Evolutionary conservation across 1,140 invertebrate genomes (phyloP).

Genomic region (Zelostemma sp.): DNA sequence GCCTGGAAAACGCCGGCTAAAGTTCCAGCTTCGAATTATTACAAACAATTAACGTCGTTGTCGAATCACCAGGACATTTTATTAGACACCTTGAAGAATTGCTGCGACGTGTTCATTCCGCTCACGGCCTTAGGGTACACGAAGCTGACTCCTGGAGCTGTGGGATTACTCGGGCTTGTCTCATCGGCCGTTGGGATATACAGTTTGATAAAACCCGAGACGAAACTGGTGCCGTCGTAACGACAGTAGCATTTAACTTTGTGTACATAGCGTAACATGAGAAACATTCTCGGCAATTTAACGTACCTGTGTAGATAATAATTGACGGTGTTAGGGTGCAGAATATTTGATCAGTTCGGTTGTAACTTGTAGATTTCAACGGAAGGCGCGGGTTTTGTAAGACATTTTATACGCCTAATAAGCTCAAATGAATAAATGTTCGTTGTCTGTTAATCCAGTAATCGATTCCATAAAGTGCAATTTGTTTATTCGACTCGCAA

Average conservation of each 20-base stretch:
- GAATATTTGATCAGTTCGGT: no score
- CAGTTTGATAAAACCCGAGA: slow-evolving; percentile 78
- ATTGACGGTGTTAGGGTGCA: no score
- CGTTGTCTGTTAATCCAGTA: no score
- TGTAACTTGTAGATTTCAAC: no score
- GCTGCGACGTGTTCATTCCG: slow-evolving; percentile 88
- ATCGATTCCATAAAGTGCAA: no score
- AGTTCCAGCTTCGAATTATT: slow-evolving; percentile 39
- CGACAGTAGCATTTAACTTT: no score
- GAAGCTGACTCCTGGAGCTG: slow-evolving; percentile 79
- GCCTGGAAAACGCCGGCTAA: slow-evolving; percentile 26
- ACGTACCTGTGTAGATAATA: no score
- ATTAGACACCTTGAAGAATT: slow-evolving; percentile 86
- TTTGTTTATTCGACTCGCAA: no score
- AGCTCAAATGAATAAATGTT: background rate
- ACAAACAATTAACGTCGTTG: slow-evolving; percentile 62
- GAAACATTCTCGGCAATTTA: no score
- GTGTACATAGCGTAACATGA: background rate
- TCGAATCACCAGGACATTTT: slow-evolving; percentile 77
- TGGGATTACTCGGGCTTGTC: slow-evolving; percentile 83
- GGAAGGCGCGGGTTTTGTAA: no score
- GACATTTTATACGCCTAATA: no score
- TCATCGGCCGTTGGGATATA: slow-evolving; percentile 83
- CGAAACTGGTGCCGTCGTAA: slow-evolving; percentile 77
- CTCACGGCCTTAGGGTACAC: slow-evolving; percentile 82